phyloP scores from a whole-genome alignment of 1,140 invertebrate species.

The Dolichoris vasculosae region DNA sequence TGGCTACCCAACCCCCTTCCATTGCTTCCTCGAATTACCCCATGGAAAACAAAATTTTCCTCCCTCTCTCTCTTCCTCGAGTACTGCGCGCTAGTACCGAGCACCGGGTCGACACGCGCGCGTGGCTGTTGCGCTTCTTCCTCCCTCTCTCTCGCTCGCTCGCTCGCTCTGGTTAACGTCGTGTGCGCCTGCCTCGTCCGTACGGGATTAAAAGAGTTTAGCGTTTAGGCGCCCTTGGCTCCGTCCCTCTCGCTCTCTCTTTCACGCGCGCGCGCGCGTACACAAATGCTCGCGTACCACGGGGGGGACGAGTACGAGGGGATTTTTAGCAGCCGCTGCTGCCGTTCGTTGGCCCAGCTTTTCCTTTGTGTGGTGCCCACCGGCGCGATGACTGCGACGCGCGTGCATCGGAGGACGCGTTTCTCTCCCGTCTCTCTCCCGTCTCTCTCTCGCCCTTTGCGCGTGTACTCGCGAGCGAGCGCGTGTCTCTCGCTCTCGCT shows the following conservation, averaged over 20 bases:
- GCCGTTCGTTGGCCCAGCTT: conserved; percentile 35
- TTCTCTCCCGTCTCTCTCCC: neutral
- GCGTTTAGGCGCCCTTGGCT: conserved; percentile 15
- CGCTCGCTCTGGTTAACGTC: conserved; percentile 26
- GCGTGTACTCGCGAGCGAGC: neutral
- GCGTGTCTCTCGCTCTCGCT: conserved; percentile 1
- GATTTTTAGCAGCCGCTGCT: conserved; percentile 49
- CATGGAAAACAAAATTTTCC: conserved; percentile 22
- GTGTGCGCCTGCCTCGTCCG: conserved; percentile 2
- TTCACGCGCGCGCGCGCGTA: neutral
- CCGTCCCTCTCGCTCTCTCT: neutral
- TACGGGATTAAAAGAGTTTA: conserved; percentile 53
- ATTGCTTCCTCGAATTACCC: conserved; percentile 29
- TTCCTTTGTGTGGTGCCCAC: conserved; percentile 47
- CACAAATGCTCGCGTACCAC: neutral
- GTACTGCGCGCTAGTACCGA: neutral
- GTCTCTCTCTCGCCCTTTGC: neutral
- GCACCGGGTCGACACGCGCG: conserved; percentile 36
- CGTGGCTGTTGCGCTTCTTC: conserved; percentile 32
- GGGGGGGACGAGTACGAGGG: conserved; percentile 43
- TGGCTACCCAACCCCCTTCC: too few relatives aligned
- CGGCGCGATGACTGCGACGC: conserved; percentile 4
- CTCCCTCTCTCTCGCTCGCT: neutral
- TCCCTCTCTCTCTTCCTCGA: neutral
- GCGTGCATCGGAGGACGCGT: conserved; percentile 20